A percentile compares a stretch with the other conserved stretches of the same genome.
Evolutionary conservation across 2,888 invertebrate genomes (phyloP).

Genomic region (Scrobipalpa atriplicella): DNA sequence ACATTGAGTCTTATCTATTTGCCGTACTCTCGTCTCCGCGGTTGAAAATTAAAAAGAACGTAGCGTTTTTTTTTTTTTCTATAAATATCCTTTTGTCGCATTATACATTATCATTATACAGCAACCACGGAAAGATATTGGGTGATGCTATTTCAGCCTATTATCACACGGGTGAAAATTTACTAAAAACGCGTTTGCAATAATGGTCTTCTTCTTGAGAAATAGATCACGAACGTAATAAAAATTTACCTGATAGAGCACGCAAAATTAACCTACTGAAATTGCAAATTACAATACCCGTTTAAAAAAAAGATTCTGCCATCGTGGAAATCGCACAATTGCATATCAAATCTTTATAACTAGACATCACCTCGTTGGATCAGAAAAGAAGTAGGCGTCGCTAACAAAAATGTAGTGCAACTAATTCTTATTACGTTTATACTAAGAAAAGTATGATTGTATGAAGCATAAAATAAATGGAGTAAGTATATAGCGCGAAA

Average conservation of each 20-base stretch:
- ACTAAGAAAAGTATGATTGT: constrained; percentile 21
- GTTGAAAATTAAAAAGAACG: no score
- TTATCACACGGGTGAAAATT: no score
- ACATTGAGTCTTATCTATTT: no score
- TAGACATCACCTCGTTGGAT: constrained; percentile 17
- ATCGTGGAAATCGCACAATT: constrained; percentile 17
- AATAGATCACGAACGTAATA: background rate
- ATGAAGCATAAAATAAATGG: constrained; percentile 7
- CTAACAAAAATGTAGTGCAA: constrained; percentile 27
- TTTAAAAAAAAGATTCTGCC: background rate
- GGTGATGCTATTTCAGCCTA: no score
- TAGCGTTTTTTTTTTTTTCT: no score
- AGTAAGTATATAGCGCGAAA: constrained; percentile 44
- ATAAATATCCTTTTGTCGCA: no score
- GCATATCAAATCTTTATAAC: constrained; percentile 20
- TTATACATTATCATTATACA: no score
- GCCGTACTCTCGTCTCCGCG: no score
- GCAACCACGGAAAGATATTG: no score
- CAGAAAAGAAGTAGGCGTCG: constrained; percentile 21
- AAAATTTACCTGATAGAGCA: background rate
- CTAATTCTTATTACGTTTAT: constrained; percentile 27
- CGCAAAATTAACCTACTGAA: background rate
- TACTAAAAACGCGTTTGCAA: no score
- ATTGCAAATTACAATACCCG: background rate
- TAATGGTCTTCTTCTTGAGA: background rate